phyloP scores from a whole-genome alignment of 1,140 invertebrate genomes.

The Orussus abietinus region DNA sequence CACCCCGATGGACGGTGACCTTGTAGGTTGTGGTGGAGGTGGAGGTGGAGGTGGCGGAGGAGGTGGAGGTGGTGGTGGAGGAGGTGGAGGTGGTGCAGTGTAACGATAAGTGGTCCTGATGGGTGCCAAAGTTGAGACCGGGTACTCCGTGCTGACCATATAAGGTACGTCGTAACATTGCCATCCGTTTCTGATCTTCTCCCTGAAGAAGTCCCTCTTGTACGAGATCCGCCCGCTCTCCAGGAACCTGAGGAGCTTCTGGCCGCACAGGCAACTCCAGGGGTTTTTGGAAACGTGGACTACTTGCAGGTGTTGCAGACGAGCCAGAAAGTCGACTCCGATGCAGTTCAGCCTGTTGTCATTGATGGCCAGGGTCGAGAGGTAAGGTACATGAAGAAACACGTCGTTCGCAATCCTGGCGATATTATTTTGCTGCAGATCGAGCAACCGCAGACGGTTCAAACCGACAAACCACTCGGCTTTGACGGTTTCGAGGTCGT shows the following conservation, averaged over 20 bases:
- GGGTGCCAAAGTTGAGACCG: neutral
- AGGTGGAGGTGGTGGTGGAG: constrained; percentile 1
- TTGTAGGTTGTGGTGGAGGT: neutral
- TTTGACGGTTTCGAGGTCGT: constrained; percentile 21
- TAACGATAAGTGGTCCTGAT: neutral
- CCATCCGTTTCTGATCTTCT: constrained; percentile 15
- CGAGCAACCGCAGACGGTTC: constrained; percentile 19
- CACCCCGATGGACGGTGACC: constrained; percentile 9
- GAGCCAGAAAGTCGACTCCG: constrained; percentile 26
- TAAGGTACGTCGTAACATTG: constrained; percentile 19
- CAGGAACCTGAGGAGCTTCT: constrained; percentile 23
- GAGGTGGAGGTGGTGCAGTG: neutral
- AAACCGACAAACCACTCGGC: constrained; percentile 18
- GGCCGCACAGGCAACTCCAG: constrained; percentile 33
- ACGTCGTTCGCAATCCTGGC: constrained; percentile 25
- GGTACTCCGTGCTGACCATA: neutral
- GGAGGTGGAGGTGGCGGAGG: neutral
- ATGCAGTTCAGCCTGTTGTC: constrained; percentile 36
- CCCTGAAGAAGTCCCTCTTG: constrained; percentile 16
- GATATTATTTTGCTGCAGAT: constrained; percentile 32
- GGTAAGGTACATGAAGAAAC: constrained; percentile 22
- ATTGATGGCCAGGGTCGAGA: constrained; percentile 25
- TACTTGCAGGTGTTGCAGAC: constrained; percentile 16
- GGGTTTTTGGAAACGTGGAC: constrained; percentile 26
- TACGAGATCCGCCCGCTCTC: constrained; percentile 23